These are phyloP conservation scores for Hypotaenidia okinawae DNA, from an alignment of 2,797 vertebrate species.

Conservation along the genomic window DNA sequence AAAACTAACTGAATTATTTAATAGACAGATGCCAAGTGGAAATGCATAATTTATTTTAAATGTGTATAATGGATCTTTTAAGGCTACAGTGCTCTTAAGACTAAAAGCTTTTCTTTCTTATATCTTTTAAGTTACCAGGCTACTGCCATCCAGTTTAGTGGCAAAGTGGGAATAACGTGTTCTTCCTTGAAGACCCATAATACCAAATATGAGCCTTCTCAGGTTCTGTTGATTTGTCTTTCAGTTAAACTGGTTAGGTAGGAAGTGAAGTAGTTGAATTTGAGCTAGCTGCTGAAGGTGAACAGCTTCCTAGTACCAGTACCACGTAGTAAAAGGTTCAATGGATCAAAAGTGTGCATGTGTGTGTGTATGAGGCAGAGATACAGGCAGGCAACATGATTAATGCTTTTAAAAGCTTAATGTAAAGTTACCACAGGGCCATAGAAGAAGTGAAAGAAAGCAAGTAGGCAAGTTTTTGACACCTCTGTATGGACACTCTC, in stretches of 20 bases:
- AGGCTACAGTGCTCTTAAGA: not conserved
- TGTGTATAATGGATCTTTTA: conserved; percentile 43
- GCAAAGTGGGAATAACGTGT: not conserved
- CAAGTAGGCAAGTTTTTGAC: not conserved
- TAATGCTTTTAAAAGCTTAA: not conserved
- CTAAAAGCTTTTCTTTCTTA: not conserved
- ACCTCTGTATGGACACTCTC: not conserved
- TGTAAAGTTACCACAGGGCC: accelerated
- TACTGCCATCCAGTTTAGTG: not conserved
- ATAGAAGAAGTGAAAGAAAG: not conserved
- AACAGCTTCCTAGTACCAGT: not conserved
- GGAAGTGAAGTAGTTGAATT: not conserved
- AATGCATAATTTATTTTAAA: conserved; percentile 70
- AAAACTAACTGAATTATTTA: conserved; percentile 74
- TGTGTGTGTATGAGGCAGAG: not conserved
- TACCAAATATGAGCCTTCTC: not conserved
- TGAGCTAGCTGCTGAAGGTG: not conserved
- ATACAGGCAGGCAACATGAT: not conserved
- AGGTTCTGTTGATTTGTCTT: not conserved
- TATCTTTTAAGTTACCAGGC: not conserved
- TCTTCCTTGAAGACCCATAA: not conserved
- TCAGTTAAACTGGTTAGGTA: not conserved
- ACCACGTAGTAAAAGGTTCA: not conserved
- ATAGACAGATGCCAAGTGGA: conserved; percentile 52
- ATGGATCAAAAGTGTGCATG: not conserved